A percentile compares a stretch with the other conserved stretches of the same genome.
Evolutionary conservation across 2,797 vertebrate species (phyloP).

Genomic region (Bryconaethiops microstoma): DNA sequence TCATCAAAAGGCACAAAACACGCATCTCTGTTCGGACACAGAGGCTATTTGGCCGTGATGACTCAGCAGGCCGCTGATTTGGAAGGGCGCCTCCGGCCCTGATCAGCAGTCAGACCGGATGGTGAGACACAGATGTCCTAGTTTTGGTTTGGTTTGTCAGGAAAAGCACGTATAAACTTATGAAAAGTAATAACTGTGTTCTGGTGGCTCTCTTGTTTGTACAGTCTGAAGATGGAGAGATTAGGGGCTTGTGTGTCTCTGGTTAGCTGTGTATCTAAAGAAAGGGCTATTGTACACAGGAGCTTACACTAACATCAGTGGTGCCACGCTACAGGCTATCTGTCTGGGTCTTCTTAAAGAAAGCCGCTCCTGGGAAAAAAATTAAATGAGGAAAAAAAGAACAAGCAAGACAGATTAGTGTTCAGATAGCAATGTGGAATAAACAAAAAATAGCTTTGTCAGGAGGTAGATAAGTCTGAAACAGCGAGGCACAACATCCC

Average conservation of each 20-base stretch:
- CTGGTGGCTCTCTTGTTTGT: conserved; percentile 47
- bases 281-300: conserved; percentile 51
- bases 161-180: conserved; percentile 27
- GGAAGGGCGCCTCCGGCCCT: conserved; percentile 7
- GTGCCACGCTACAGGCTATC: conserved; percentile 53
- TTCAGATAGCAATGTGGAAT: conserved; percentile 32
- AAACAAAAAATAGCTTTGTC: conserved; percentile 41
- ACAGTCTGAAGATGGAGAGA: conserved; percentile 54
- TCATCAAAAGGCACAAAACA: background rate
- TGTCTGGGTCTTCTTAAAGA: conserved; percentile 43
- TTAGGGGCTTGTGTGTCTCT: conserved; percentile 44
- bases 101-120: conserved; percentile 20
- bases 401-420: conserved; percentile 10
- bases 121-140: conserved; percentile 12
- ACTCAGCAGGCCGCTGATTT: conserved; percentile 36
- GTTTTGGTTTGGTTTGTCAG: conserved; percentile 28
- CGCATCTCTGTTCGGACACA: conserved; percentile 22
- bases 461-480: conserved; percentile 16
- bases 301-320: conserved; percentile 51
- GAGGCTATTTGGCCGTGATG: conserved; percentile 26
- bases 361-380: conserved; percentile 16
- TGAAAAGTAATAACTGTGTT: conserved; percentile 50
- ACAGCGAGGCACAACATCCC: background rate
- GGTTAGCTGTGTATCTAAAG: conserved; percentile 47
- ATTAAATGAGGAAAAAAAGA: background rate